Conservation (phyloP, 2,797 vertebrate genomes). For the Sparus aurata region DNA sequence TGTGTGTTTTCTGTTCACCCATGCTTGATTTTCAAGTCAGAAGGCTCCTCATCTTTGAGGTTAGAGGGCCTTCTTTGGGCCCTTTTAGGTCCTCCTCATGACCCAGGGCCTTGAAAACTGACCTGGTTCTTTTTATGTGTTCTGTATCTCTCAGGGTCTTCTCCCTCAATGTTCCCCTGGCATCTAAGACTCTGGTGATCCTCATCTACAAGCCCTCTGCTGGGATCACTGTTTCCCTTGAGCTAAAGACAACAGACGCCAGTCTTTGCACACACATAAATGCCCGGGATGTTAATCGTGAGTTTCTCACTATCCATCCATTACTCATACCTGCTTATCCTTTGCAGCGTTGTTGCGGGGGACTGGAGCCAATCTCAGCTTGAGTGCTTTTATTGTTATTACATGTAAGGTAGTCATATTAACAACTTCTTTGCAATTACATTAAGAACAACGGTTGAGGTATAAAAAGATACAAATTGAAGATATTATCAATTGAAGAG, state of each 20-base stretch:
- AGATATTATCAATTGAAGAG: background rate
- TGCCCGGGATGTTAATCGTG: slow-evolving; percentile 74
- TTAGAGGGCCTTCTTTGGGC: too few species aligned
- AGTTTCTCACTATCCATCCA: slow-evolving; percentile 56
- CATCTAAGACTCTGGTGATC: slow-evolving; percentile 84
- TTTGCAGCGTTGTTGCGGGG: background rate
- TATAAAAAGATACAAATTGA: too few species aligned
- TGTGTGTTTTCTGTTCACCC: background rate
- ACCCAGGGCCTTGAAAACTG: too few species aligned
- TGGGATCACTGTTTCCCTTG: slow-evolving; percentile 79
- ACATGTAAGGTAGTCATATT: too few species aligned
- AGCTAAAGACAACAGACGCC: slow-evolving; percentile 84
- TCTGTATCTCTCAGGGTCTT: slow-evolving; percentile 86
- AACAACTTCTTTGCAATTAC: background rate
- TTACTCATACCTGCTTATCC: background rate
- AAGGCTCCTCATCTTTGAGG: too few species aligned
- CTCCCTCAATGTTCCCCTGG: slow-evolving; percentile 87
- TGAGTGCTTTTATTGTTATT: too few species aligned
- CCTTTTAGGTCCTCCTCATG: too few species aligned
- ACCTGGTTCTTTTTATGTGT: background rate
- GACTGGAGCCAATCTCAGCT: background rate
- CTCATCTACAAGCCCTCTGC: slow-evolving; percentile 86
- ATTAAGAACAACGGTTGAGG: background rate
- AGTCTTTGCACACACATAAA: slow-evolving; percentile 58
- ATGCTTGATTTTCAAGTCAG: background rate